Conservation (phyloP, 2,113 vertebrate genomes). For the Odontesthes bonariensis region DNA sequence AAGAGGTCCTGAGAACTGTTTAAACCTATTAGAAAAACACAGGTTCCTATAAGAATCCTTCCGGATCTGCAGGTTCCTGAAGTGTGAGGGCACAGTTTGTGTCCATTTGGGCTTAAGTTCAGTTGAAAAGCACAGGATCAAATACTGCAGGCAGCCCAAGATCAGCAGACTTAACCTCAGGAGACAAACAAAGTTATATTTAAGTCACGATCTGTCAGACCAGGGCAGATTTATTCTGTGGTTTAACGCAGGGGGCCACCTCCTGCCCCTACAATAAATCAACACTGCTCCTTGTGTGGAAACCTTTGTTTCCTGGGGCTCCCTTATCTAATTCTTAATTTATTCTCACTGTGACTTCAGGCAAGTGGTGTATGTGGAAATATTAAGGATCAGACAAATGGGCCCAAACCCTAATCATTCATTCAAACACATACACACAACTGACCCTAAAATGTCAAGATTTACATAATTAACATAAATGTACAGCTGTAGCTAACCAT, state of each 20-base stretch:
- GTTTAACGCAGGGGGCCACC: conserved; percentile 72
- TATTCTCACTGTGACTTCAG: conserved; percentile 45
- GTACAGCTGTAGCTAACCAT: too few species aligned
- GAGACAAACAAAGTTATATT: conserved; percentile 69
- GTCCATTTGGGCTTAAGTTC: conserved; percentile 24
- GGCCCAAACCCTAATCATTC: neutral
- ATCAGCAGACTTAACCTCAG: conserved; percentile 61
- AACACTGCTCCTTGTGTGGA: conserved; percentile 40
- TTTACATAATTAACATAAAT: too few species aligned
- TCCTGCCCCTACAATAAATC: conserved; percentile 79
- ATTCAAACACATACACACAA: neutral
- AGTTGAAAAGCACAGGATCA: conserved; percentile 66
- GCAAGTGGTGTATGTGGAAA: conserved; percentile 34
- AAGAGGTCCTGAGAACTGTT: too few species aligned
- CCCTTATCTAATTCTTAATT: conserved; percentile 65
- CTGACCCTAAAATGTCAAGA: too few species aligned
- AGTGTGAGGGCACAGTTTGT: conserved; percentile 9
- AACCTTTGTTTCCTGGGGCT: conserved; percentile 61
- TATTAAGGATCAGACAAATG: conserved; percentile 24
- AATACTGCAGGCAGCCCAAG: conserved; percentile 52
- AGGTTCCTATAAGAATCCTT: too few species aligned
- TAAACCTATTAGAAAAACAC: too few species aligned
- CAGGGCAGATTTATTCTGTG: conserved; percentile 78
- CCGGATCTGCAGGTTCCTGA: too few species aligned
- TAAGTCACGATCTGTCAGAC: conserved; percentile 65